Evolutionary conservation across 2,113 vertebrate species (phyloP), one percentile per base, ranked within the genome.

Genomic region (Sylvia atricapilla): DNA sequence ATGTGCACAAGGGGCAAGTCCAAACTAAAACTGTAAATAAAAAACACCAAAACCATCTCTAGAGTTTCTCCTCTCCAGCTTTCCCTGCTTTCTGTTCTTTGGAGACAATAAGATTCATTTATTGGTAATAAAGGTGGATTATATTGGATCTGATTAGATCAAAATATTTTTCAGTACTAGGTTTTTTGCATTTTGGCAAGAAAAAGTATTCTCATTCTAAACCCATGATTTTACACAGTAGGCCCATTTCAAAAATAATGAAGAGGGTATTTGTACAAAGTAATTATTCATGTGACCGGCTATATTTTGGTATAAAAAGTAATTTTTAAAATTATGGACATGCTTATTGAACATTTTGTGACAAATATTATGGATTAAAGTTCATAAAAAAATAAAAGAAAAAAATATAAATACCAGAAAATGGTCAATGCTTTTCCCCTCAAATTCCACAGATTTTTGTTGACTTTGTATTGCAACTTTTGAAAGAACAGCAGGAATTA

Each of bases 401-500:
- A 56, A 52, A 33, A 18, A 9, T 43, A 15, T 41, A 39, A 82
- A 49, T 6, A 39, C 7, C 11, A 44, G 55, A 63, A 39, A 89
- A 68, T 44, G 35, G 27, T 47, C 55, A 63, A 19, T 41, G 59
- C 24, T 85, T 49, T 87, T 60, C 37, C 10, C 55, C 58, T 50
- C 35, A 60, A 94, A 68, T 76, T 90, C n/a, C 19, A 9, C n/a
- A 69, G 58, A 69, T 33, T 91, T 92, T 87, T 88, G 66, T 52
- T 92, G 69, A 92, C 52, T 77, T 85, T 77, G 33, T 74, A 73
- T 92, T 86, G 43, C 30, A 79, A 47, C 88, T 94, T 94, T n/a
- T 81, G 68, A 96, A 91, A 83, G 67, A 92, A 76, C n/a, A 90
- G 21, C 75, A 80, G 43, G 76, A 90, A 67, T 89, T 94, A 46